phyloP scores from a whole-genome alignment of 2,113 vertebrate genomes.

The cat (Felis catus) region DNA sequence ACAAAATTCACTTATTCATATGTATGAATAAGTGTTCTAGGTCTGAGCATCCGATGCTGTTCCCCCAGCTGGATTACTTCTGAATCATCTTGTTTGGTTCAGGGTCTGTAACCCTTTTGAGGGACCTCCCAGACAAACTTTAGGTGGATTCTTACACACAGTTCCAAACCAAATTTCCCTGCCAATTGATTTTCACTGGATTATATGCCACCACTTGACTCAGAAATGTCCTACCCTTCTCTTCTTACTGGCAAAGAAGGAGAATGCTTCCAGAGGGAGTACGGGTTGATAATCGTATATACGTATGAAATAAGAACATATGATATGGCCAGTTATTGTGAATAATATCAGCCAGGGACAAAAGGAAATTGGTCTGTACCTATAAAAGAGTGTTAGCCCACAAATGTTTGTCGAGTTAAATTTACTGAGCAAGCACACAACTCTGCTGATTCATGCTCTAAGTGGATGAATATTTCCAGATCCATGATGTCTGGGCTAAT shows the following conservation, averaged over 20 bases:
- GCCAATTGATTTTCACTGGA: constrained; percentile 32
- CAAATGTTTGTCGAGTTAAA: constrained; percentile 39
- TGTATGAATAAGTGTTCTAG: constrained; percentile 66
- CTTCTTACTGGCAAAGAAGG: background rate
- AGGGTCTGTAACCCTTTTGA: background rate
- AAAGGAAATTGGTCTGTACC: constrained; percentile 23
- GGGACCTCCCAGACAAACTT: constrained; percentile 16
- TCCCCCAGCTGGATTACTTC: constrained; percentile 45
- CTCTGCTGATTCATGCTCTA: constrained; percentile 62
- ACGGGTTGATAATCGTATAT: constrained; percentile 22
- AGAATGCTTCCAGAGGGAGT: background rate
- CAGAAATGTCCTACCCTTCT: background rate
- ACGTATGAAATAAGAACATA: background rate
- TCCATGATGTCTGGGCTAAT: background rate
- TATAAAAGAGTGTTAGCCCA: constrained; percentile 41
- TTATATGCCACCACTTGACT: constrained; percentile 8
- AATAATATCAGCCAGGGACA: constrained; percentile 41
- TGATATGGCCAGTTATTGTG: background rate
- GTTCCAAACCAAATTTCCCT: background rate
- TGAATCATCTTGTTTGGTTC: constrained; percentile 65
- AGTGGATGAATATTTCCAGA: constrained; percentile 56
- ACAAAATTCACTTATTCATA: constrained; percentile 79
- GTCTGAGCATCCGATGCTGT: constrained; percentile 45
- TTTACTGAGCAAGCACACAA: background rate
- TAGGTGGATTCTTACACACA: background rate